Evolutionary conservation across 30 jellyfish, hydroid and myxozoan genomes (phyloP), one percentile per base, ranked within the genome.

Genomic region (Aurelia coerulea): DNA sequence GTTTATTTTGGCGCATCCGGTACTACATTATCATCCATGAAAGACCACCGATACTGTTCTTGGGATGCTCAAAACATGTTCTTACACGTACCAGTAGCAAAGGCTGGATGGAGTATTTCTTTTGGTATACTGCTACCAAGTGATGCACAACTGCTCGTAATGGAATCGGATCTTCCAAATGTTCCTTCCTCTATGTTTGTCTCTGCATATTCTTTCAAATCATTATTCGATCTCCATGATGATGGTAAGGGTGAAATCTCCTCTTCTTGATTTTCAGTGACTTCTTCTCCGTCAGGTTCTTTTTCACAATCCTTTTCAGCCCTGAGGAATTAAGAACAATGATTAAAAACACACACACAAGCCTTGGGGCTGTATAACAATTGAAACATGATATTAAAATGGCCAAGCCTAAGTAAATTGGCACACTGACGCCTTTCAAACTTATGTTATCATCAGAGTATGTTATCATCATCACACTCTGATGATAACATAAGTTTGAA

Each of bases 261-360:
- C n/a, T 54, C 62, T 14, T 37, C 79, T 6, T 56, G 18, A 31
- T 52, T 19, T 42, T 41, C 62, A 2, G 79, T 12, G 5, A 11
- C 73, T 31, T 46, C 41, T 41, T 73, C 56, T 46, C 75, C 88
- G 31, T 12, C 39, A 7, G 66, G 37, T 15, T 71, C 92, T 37
- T 73, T 84, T 19, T 84, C 93, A 73, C 66, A 63, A 11, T 84
- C 93, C 68, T 74, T 84, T 39, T 58, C 93, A 73, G 93, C 93
- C 93, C 93, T 84, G 78, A 35, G 10, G n/a, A 62, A 53, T 10
- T 29, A n/a, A 79, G 14, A n/a, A 11, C 46, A 15, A 5, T 16
- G 16, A 66, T 9, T 46, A 3, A 46, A 14, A 0, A 46, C 12
- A 46, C 13, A 46, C 15, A 46, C 12, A 46, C 13, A 46, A 46